Evolutionary conservation across 37 sponge, comb jelly and placozoan genomes (phyloP).

Genomic region (Lycopodina hypogea): DNA sequence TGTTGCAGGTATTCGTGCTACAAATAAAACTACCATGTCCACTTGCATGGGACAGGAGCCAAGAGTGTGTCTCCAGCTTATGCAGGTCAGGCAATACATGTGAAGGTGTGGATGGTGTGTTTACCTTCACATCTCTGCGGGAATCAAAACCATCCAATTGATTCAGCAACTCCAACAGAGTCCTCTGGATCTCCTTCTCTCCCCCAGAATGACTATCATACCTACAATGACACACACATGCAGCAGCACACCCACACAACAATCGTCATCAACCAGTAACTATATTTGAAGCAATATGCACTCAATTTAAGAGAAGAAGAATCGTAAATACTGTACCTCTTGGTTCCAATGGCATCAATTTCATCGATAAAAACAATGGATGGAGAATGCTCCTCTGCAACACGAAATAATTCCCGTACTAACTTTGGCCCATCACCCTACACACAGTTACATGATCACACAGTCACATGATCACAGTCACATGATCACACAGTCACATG

Average conservation of each 20-base stretch:
- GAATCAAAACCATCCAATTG: slow-evolving; percentile 99
- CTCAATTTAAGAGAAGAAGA: background rate
- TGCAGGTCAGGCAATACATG: too few relatives aligned
- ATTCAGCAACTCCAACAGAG: slow-evolving; percentile 96
- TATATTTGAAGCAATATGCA: background rate
- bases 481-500: too few relatives aligned
- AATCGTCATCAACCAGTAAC: background rate
- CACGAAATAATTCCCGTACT: slow-evolving; percentile 96
- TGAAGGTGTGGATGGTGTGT: too few relatives aligned
- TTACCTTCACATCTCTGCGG: slow-evolving; percentile 91
- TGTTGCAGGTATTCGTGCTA: too few relatives aligned
- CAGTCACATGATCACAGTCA: background rate
- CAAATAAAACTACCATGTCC: too few relatives aligned
- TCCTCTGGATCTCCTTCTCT: slow-evolving; percentile 96
- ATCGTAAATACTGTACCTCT: slow-evolving; percentile 46
- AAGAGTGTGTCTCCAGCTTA: too few relatives aligned
- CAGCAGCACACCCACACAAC: too few relatives aligned
- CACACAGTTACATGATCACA: background rate
- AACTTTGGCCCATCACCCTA: slow-evolving; percentile 99
- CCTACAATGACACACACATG: slow-evolving; percentile 29
- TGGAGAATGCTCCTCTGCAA: slow-evolving; percentile 98
- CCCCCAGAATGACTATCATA: slow-evolving; percentile 97
- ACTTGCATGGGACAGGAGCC: too few relatives aligned
- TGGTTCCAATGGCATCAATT: slow-evolving; percentile 96
- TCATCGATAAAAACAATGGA: slow-evolving; percentile 99